Percentiles rank a stretch among this genome's conserved stretches.
phyloP scores from a whole-genome alignment of 2,888 invertebrate genomes.

The Zaprionus bogoriensis region DNA sequence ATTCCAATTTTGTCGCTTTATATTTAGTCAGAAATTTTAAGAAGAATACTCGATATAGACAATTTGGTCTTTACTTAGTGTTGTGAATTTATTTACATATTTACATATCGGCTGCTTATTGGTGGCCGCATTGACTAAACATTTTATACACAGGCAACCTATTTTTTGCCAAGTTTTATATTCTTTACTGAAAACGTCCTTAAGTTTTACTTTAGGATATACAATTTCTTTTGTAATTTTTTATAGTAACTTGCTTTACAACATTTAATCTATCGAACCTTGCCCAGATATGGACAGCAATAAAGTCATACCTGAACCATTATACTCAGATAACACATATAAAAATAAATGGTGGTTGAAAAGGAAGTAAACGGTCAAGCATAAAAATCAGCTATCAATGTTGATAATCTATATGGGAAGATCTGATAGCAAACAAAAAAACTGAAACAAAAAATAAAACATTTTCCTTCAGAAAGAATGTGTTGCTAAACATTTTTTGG shows the following conservation, averaged over 20 bases:
- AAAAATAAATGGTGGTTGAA: slow-evolving; percentile 2
- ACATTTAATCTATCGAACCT: slow-evolving; percentile 51
- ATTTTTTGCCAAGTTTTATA: neutral
- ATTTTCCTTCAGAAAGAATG: slow-evolving; percentile 62
- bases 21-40: too few species aligned
- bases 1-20: too few species aligned
- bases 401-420: slow-evolving; percentile 26
- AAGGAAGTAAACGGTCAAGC: slow-evolving; percentile 44
- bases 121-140: too few species aligned
- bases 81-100: too few species aligned
- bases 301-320: neutral
- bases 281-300: neutral
- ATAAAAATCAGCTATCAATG: slow-evolving; percentile 56
- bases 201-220: too few species aligned
- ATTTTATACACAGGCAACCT: too few species aligned
- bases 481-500: slow-evolving; percentile 73
- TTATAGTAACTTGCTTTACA: slow-evolving; percentile 21
- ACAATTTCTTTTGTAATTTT: slow-evolving; percentile 38
- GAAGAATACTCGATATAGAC: too few species aligned
- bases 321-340: too few species aligned
- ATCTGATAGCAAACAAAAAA: slow-evolving; percentile 21
- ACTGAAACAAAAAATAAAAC: slow-evolving; percentile 45
- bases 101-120: too few species aligned
- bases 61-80: too few species aligned
- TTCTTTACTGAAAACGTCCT: neutral